Evolutionary conservation across 2,113 vertebrate species (phyloP).

Genomic region (Montifringilla adamsi): DNA sequence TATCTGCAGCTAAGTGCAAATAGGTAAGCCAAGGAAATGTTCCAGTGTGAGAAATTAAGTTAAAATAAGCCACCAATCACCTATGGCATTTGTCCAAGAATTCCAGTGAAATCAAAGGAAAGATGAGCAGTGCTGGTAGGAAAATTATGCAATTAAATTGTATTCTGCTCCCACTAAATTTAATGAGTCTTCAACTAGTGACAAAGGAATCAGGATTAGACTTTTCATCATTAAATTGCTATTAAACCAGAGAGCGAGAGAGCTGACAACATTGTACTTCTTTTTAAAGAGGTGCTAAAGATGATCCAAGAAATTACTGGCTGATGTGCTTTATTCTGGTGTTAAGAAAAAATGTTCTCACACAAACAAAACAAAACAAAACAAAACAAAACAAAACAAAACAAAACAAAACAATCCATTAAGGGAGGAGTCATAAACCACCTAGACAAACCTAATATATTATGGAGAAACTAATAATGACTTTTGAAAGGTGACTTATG

Average conservation of each 20-base stretch:
- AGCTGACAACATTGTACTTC: slow-evolving; percentile 28
- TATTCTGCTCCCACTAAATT: not conserved
- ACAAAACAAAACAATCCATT: slow-evolving; percentile 16
- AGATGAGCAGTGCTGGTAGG: not conserved
- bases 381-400: not conserved
- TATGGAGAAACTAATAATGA: not conserved
- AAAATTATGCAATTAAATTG: slow-evolving; percentile 13
- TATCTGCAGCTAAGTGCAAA: not conserved
- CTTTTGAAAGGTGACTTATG: slow-evolving; percentile 5
- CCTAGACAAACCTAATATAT: not conserved
- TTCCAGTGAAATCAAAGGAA: not conserved
- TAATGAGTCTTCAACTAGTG: not conserved
- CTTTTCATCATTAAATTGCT: slow-evolving; percentile 31
- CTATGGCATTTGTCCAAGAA: not conserved
- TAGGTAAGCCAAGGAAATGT: not conserved
- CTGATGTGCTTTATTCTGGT: not conserved
- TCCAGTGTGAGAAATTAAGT: not conserved
- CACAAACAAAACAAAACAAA: slow-evolving; percentile 1
- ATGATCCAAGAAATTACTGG: slow-evolving; percentile 42
- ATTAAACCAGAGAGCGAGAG: not conserved
- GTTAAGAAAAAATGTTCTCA: not conserved
- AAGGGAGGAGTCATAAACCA: slow-evolving; percentile 3
- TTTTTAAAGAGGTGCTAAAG: slow-evolving; percentile 50
- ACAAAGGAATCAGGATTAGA: slow-evolving; percentile 27
- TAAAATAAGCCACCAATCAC: not conserved